Base-by-base conservation (phyloP, 2,888 invertebrate species). In the Pseudococcus longispinus region DNA sequence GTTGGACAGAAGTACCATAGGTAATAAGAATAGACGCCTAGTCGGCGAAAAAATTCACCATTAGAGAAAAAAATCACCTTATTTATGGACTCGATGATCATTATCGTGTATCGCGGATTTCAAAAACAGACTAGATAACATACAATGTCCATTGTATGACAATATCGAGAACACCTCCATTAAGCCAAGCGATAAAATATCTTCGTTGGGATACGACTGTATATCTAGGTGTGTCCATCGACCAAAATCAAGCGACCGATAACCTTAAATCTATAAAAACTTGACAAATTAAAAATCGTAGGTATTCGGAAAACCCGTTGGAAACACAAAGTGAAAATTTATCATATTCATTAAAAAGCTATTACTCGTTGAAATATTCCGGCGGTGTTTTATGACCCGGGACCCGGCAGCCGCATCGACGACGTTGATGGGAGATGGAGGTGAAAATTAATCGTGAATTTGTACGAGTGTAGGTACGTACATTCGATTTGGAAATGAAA, bases 361-460 rank as follows among this genome's bases (percentile, higher is more conserved):
- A 65, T 65, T 65, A 65, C 65, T 65, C 26, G 65, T 37, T 8
- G 26, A 65, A 15, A n/a, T 20, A 65, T 65, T 65, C 65, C 65
- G 9, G 23, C 26, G 65, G 65, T 65, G 65, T 65, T 65, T 65
- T 65, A 65, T 65, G 65, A 65, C 65, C 26, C 26, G 65, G 65
- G n/a, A 51, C n/a, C n/a, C 51, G 51, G 51, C 51, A n/a, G n/a
- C n/a, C n/a, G n/a, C n/a, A n/a, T n/a, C n/a, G n/a, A n/a, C n/a
- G n/a, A n/a, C n/a, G n/a, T n/a, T n/a, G n/a, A n/a, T 2, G 23
- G 23, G 0, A 11, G 65, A 65, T 65, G 11, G 65, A 65, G 65
- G 65, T 65, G 65, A 26, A 65, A 65, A 65, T 65, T 65, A 65
- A 65, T 65, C 65, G 65, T 65, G 65, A 65, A 26, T 65, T 65